These are phyloP conservation scores for Riptortus pedestris DNA, from an alignment of 1,140 invertebrate species.

Conservation along the genomic window DNA sequence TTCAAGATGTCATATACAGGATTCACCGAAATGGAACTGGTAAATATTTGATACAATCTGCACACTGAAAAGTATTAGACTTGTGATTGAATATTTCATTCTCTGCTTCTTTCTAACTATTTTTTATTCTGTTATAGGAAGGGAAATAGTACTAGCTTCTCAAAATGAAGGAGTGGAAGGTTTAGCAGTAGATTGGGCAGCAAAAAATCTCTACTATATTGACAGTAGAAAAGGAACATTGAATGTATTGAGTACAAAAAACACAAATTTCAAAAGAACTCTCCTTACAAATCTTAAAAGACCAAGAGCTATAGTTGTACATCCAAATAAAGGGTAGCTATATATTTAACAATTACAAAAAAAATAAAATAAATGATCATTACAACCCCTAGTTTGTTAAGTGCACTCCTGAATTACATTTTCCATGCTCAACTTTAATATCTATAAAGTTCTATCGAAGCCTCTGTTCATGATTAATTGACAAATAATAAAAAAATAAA, in stretches of 20 bases:
- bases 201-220: conserved; percentile 96
- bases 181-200: conserved; percentile 91
- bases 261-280: conserved; percentile 72
- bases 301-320: conserved; percentile 88
- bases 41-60: too few relatives aligned
- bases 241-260: conserved; percentile 80
- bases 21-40: conserved; percentile 78
- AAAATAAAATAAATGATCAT: too few relatives aligned
- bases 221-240: conserved; percentile 91
- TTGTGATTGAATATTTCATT: neutral
- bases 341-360: neutral
- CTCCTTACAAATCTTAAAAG: conserved; percentile 79
- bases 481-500: too few relatives aligned
- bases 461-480: too few relatives aligned
- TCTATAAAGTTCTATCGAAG: too few relatives aligned
- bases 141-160: conserved; percentile 85
- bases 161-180: conserved; percentile 97
- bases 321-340: conserved; percentile 76
- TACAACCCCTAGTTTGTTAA: too few relatives aligned
- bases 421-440: too few relatives aligned
- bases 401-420: too few relatives aligned
- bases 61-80: neutral
- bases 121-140: conserved; percentile 41
- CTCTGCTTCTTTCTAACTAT: too few relatives aligned
- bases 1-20: conserved; percentile 92